These are phyloP conservation scores for Anas bahamensis DNA, from an alignment of 2,797 vertebrate genomes.

Conservation along the genomic window DNA sequence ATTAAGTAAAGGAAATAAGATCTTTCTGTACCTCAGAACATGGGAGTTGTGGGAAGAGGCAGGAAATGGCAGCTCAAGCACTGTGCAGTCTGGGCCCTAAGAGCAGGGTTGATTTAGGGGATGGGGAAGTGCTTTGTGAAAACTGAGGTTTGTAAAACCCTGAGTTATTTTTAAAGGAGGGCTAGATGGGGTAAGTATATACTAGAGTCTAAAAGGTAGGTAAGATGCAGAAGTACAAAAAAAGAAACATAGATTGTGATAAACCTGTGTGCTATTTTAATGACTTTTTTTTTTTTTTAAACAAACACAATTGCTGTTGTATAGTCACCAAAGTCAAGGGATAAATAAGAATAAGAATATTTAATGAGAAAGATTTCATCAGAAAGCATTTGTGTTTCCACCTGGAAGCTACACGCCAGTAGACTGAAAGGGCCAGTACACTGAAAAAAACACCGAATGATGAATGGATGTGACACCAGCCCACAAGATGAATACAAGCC, in stretches of 20 bases:
- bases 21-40: neutral
- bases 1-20: conserved; percentile 13
- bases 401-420: neutral
- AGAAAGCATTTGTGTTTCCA: neutral
- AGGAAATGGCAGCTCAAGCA: conserved; percentile 35
- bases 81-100: neutral
- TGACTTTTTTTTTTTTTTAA: neutral
- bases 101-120: neutral
- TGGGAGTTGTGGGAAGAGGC: neutral
- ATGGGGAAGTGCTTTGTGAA: neutral
- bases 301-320: neutral
- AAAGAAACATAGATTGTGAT: neutral
- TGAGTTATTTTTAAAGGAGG: neutral
- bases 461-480: neutral
- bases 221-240: neutral
- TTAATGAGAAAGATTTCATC: neutral
- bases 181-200: neutral
- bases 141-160: neutral
- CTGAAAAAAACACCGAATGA: neutral
- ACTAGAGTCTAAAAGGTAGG: neutral
- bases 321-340: neutral
- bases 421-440: neutral
- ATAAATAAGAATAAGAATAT: neutral
- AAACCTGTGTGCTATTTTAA: neutral
- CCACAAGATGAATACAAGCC: neutral